A percentile compares a stretch with the other conserved stretches of the same genome.
phyloP scores from a whole-genome alignment of 2,113 vertebrate genomes.

The Erythrolamprus reginae region DNA sequence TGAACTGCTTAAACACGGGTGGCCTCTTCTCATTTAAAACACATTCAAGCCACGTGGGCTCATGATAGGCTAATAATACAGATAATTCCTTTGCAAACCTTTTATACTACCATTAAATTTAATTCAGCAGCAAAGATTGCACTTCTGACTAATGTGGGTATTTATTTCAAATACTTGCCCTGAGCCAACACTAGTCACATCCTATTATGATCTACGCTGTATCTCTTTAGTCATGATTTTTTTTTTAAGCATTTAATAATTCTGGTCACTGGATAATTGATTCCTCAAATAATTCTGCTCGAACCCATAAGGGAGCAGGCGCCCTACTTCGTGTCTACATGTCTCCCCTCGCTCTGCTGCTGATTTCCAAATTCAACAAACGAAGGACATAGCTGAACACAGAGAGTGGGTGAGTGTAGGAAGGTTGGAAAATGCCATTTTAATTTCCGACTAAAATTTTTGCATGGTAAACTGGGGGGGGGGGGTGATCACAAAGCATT shows the following conservation, averaged over 20 bases:
- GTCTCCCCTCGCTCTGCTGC: not conserved
- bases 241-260: not conserved
- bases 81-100: not conserved
- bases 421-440: not conserved
- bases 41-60: not conserved
- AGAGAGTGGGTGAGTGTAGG: not conserved
- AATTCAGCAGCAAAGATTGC: conserved; percentile 7
- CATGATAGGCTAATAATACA: not conserved
- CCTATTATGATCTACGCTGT: not conserved
- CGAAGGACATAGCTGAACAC: not conserved
- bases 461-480: no score
- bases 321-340: not conserved
- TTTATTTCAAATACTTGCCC: conserved; percentile 28
- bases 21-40: not conserved
- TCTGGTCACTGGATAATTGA: conserved; percentile 35
- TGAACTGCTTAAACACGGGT: not conserved
- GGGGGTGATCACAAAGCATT: not conserved
- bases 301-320: not conserved
- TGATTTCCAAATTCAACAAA: not conserved
- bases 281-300: not conserved
- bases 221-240: not conserved
- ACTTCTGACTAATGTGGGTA: conserved; percentile 29
- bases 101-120: not conserved
- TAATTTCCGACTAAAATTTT: not conserved
- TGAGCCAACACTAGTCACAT: conserved; percentile 33